Evolutionary conservation across 2,888 invertebrate species (phyloP).

Genomic region (Machimus rusticus): DNA sequence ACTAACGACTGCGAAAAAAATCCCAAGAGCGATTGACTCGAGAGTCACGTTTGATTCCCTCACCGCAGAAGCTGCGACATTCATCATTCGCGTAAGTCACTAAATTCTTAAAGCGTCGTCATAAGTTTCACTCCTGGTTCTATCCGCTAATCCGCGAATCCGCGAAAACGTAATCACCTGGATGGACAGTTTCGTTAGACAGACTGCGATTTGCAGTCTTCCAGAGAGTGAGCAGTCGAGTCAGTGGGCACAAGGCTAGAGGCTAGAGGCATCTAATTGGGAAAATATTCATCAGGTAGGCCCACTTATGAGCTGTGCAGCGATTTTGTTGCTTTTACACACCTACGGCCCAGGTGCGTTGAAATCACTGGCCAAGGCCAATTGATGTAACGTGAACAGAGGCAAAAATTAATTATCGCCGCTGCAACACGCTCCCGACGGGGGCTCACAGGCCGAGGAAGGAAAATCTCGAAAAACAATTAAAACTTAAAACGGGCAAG

Average conservation of each 20-base stretch:
- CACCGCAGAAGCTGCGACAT: background rate
- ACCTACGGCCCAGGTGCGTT: background rate
- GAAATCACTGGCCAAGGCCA: background rate
- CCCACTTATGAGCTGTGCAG: background rate
- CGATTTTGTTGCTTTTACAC: background rate
- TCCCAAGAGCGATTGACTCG: background rate
- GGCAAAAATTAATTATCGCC: background rate
- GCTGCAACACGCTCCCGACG: background rate
- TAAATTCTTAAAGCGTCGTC: background rate
- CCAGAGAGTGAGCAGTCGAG: slow-evolving; percentile 12
- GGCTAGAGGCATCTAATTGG: slow-evolving; percentile 17
- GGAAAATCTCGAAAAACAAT: background rate
- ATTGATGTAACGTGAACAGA: background rate
- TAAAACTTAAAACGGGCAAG: background rate
- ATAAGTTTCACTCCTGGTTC: background rate
- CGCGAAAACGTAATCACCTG: background rate
- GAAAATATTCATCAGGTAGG: background rate
- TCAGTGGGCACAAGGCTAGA: slow-evolving; percentile 14
- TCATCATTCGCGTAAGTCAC: background rate
- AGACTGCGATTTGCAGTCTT: background rate
- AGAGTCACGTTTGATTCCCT: background rate
- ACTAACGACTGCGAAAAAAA: background rate
- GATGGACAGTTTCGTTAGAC: background rate
- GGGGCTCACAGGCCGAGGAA: background rate
- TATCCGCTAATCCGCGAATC: background rate